These are phyloP conservation scores for Zoanthus sociatus DNA, from an alignment of 92 coral and sea anemone genomes.

Conservation along the genomic window DNA sequence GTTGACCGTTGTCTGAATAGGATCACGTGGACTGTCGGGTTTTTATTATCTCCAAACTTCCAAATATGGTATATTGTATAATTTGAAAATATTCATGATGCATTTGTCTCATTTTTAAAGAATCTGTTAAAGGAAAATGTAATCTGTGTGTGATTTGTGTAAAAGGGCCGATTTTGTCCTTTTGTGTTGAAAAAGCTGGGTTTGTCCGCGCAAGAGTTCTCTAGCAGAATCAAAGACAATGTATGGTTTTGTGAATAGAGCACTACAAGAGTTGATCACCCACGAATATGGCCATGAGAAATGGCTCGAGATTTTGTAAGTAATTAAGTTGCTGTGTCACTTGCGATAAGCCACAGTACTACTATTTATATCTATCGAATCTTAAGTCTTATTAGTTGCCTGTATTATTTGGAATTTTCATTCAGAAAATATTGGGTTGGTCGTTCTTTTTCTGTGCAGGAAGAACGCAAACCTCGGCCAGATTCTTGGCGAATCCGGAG, in stretches of 20 bases:
- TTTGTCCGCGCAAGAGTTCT: neutral
- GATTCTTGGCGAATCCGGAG: constrained; percentile 79
- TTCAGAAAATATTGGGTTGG: neutral
- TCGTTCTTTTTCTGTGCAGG: constrained; percentile 53
- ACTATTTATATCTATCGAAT: neutral
- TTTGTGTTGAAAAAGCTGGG: too few species aligned
- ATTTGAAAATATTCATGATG: neutral
- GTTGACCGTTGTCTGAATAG: too few species aligned
- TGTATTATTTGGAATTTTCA: neutral
- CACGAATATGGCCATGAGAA: constrained; percentile 86
- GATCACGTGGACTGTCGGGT: too few species aligned
- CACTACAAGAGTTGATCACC: constrained; percentile 88
- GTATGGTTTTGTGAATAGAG: constrained; percentile 98
- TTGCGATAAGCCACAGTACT: neutral
- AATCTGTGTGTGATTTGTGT: too few species aligned
- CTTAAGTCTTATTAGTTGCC: neutral
- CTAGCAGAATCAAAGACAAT: constrained; percentile 34
- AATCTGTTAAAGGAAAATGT: too few species aligned
- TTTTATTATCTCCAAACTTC: too few species aligned
- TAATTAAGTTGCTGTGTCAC: neutral
- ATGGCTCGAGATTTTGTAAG: constrained; percentile 95
- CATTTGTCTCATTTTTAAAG: neutral
- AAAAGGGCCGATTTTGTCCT: too few species aligned
- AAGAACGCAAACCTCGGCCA: constrained; percentile 81
- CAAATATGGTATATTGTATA: too few species aligned